Evolutionary conservation across 2,888 invertebrate genomes (phyloP), one percentile per base, ranked within the genome.

Genomic region (Proisotoma minuta): DNA sequence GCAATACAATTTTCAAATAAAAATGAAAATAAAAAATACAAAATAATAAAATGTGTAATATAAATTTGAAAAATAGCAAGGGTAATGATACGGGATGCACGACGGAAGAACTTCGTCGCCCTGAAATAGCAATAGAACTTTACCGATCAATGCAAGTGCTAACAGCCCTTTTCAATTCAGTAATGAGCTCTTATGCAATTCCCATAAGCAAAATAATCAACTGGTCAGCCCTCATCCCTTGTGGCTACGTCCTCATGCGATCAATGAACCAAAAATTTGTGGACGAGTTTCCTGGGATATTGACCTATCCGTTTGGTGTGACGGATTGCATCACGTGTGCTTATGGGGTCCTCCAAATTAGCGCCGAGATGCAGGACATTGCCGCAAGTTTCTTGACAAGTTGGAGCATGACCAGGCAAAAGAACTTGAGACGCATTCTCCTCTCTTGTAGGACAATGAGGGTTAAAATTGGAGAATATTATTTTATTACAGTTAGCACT

Each of bases 251-350:
- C 4, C 43, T 67, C 10, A 62, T 67, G 47, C 48, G 64, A 8
- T 61, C 52, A 57, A 67, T 64, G 64, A 58, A 62, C 47, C 57
- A 57, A 1, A 29, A 27, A 2, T 67, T 67, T 48, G 43, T 67
- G 15, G 67, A 60, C 3, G 67, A 67, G 24, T 64, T 67, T 29
- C 62, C 67, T n/a, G 64, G 67, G 15, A 62, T 64, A 28, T 23
- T 67, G 2, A 58, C 62, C 1, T 67, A 62, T 47, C 64, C 64
- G 1, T 24, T 64, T 20, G 60, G 61, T 10, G 59, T 64, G 2
- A 47, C 62, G 22, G 61, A 64, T n/a, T 62, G 62, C 23, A 28
- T 28, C 0, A 64, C 64, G 1, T 40, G 22, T 48, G n/a, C 27
- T 5, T 47, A 8, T 24, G 53, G 47, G n/a, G 50, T 49, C 2